Percentiles rank a stretch among this genome's conserved stretches.
Conservation (phyloP, 1,140 invertebrate species). For the Tetranychus cinnabarinus region DNA sequence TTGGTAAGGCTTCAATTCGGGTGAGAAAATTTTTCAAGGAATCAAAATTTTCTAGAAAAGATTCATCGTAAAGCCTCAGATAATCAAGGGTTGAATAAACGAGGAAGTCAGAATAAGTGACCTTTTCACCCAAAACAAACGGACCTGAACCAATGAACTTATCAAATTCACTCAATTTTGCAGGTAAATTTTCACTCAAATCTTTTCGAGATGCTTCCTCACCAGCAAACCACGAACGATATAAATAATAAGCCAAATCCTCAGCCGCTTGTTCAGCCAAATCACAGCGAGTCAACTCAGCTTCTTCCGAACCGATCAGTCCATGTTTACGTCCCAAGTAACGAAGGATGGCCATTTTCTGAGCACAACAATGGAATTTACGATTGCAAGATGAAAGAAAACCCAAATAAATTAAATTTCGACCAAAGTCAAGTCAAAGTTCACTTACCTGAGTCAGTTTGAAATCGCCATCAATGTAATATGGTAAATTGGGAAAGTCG, state of each 20-base stretch:
- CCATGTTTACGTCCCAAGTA: constrained; percentile 22
- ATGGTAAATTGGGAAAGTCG: constrained; percentile 19
- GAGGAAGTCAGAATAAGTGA: constrained; percentile 27
- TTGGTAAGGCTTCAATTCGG: background rate
- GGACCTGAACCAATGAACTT: constrained; percentile 21
- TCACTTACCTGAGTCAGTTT: constrained; percentile 8
- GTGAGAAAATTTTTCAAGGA: background rate
- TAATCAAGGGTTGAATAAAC: constrained; percentile 27
- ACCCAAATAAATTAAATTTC: too few species aligned
- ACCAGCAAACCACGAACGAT: constrained; percentile 11
- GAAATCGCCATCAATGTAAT: constrained; percentile 15
- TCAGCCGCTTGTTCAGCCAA: constrained; percentile 22
- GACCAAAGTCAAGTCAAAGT: too few species aligned
- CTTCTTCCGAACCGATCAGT: constrained; percentile 19
- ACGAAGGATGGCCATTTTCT: constrained; percentile 25
- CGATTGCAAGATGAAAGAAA: too few species aligned
- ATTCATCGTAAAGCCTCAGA: constrained; percentile 6
- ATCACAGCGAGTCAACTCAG: constrained; percentile 23
- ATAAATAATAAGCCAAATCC: constrained; percentile 23
- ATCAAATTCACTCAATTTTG: constrained; percentile 18
- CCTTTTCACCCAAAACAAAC: constrained; percentile 24
- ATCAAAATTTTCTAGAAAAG: background rate
- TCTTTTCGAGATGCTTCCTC: constrained; percentile 9
- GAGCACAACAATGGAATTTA: too few species aligned
- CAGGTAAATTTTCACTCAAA: constrained; percentile 15